Conservation (phyloP, 2,888 invertebrate species). For the Idaea straminata region DNA sequence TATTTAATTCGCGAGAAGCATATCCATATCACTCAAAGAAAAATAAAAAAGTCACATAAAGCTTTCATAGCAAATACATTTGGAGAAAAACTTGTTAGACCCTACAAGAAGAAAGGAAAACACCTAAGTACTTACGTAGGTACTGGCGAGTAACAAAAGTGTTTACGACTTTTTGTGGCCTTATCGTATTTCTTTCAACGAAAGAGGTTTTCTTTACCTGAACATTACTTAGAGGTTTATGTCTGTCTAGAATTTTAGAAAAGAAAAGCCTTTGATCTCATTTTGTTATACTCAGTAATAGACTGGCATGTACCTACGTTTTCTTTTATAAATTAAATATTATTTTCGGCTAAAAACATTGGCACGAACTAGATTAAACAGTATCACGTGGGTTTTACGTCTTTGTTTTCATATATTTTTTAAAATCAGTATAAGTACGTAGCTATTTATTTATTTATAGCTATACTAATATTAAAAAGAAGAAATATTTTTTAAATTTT, state of each 20-base stretch:
- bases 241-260: conserved; percentile 13
- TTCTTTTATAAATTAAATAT: neutral
- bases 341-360: neutral
- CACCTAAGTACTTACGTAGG: conserved; percentile 47
- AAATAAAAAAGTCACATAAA: conserved; percentile 30
- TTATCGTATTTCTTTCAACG: conserved; percentile 22
- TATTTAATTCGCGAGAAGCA: conserved; percentile 12
- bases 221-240: conserved; percentile 20
- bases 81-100: conserved; percentile 50
- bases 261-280: conserved; percentile 5
- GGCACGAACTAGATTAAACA: neutral
- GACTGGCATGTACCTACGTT: neutral
- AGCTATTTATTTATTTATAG: neutral
- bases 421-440: neutral
- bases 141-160: conserved; percentile 33
- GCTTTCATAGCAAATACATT: conserved; percentile 59
- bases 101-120: conserved; percentile 46
- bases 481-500: no score
- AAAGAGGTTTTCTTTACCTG: conserved; percentile 23
- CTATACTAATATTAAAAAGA: neutral
- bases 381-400: neutral
- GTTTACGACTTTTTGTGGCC: conserved; percentile 25
- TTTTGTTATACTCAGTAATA: neutral
- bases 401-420: neutral
- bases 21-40: conserved; percentile 7